Evolutionary conservation across 1,140 invertebrate genomes (phyloP), one percentile per base, ranked within the genome.

Genomic region (Psix sp.): DNA sequence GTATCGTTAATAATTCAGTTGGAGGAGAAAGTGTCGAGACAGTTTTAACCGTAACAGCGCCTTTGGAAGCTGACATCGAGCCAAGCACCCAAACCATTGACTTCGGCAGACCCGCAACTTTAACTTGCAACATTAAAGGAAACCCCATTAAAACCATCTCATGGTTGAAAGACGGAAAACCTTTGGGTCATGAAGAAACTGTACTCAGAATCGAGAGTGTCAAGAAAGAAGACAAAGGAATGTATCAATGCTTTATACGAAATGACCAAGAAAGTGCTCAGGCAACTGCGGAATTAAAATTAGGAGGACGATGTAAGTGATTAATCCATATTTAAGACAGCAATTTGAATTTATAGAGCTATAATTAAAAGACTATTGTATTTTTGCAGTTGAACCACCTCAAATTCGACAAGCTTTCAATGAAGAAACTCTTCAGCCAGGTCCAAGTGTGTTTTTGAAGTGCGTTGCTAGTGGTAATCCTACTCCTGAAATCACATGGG

Each of bases 201-300:
- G 89, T 93, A 35, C 85, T 98, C 11, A 91, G 93, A 46, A 96
- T 98, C 77, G 93, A 95, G 72, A 92, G 93, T 3, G 95, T 99
- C 0, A 93, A 95, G 83, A 95, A 97, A 78, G 94, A 97, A 86
- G 96, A 98, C 83, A 96, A 95, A 81, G 97, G 96, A 82, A 98
- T 98, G 96, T 99, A 98, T 82, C 96, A 98, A 79, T 98, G 97
- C 82, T 96, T 98, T 81, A 94, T 97, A 21, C 89, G 94, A 38
- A 98, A 98, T 82, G 95, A 97, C 80, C 94, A 96, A 83, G 96
- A 98, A 86, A 96, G 94, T 76, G 95, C 95, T 0, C 95, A 98
- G 80, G 94, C 94, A 0, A 95, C 94, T 42, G 94, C 94, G 29
- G 95, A 98, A 89, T 87, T 98, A 13, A 95, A 96, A 88, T 90